phyloP scores from a whole-genome alignment of 2,797 vertebrate species.

The Oryzias dopingdopingensis region DNA sequence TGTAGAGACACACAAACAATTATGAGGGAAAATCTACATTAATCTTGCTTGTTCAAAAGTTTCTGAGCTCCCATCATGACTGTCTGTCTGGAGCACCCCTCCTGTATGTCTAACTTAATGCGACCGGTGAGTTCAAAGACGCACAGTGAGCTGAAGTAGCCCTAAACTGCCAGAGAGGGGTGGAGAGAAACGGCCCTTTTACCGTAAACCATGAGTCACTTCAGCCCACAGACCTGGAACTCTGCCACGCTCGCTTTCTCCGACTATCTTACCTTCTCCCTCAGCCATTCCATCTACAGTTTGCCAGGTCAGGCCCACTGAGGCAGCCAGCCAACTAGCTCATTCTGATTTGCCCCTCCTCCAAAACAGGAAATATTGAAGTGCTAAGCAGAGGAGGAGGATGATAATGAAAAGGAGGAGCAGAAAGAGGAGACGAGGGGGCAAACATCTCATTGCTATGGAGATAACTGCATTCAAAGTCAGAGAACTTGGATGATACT shows the following conservation, averaged over 20 bases:
- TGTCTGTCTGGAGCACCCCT: conserved; percentile 23
- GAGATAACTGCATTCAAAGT: conserved; percentile 43
- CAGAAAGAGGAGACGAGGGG: conserved; percentile 21
- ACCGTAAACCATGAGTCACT: conserved; percentile 81
- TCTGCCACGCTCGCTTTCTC: conserved; percentile 65
- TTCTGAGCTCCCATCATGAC: neutral
- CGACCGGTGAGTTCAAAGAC: conserved; percentile 48
- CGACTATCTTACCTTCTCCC: conserved; percentile 45
- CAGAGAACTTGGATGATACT: conserved; percentile 7
- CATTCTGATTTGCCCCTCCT: conserved; percentile 46
- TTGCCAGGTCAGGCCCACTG: conserved; percentile 57
- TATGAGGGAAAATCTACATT: neutral
- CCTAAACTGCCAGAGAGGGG: conserved; percentile 65
- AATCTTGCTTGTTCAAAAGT: conserved; percentile 7
- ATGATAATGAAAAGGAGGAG: conserved; percentile 14
- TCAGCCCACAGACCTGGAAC: conserved; percentile 73
- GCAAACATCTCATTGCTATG: conserved; percentile 53
- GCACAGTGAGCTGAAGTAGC: conserved; percentile 52
- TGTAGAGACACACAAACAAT: neutral
- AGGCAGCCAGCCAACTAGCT: conserved; percentile 49
- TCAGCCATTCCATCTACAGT: conserved; percentile 50
- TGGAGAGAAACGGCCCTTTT: conserved; percentile 73
- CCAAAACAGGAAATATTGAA: conserved; percentile 53
- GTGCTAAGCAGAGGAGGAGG: conserved; percentile 32
- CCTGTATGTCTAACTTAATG: conserved; percentile 30